Conservation (phyloP, 2,113 vertebrate genomes). For the Silurus glanis region DNA sequence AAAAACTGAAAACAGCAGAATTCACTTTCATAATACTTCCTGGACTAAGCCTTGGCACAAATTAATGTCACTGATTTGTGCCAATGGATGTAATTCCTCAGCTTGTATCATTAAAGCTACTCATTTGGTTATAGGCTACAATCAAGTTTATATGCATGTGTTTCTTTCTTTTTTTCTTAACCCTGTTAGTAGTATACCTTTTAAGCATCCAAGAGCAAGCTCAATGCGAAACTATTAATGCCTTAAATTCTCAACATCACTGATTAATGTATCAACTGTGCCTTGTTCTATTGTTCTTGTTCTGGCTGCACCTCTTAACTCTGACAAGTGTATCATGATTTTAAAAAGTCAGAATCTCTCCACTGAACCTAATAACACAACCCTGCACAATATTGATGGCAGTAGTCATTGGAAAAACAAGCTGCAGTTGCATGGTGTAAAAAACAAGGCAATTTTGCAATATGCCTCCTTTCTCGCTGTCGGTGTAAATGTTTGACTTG, state of each 20-base stretch:
- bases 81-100: neutral
- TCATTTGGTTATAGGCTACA: neutral
- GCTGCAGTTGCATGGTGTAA: neutral
- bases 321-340: neutral
- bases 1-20: too few relatives aligned
- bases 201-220: neutral
- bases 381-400: neutral
- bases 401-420: neutral
- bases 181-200: neutral
- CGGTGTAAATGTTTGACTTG: neutral
- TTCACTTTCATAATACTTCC: neutral
- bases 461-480: neutral
- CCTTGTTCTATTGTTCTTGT: neutral
- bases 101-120: neutral
- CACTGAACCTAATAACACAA: neutral
- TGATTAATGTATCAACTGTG: neutral
- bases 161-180: neutral
- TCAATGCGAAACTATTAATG: neutral
- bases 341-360: neutral
- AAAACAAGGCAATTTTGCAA: neutral
- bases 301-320: neutral
- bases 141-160: neutral
- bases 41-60: neutral
- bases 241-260: neutral
- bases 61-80: neutral